These are phyloP conservation scores for Plagodis pulveraria DNA, from an alignment of 2,888 invertebrate species.

Conservation along the genomic window DNA sequence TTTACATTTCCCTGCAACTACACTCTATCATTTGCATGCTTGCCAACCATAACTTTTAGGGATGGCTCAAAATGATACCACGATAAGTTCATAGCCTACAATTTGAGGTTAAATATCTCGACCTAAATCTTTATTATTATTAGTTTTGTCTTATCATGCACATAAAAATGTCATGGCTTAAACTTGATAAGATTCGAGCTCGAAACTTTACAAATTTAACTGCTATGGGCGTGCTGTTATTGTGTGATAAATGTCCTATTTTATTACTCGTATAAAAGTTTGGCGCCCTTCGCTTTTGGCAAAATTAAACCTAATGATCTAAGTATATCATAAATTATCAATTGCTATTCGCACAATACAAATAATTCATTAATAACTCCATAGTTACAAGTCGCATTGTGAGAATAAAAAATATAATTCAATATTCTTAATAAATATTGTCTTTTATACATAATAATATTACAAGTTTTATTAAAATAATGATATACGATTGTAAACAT, in stretches of 20 bases:
- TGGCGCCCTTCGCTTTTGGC: no score
- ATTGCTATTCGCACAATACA: no score
- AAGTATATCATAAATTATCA: no score
- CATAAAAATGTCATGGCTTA: slow-evolving; percentile 14
- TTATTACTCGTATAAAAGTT: neutral
- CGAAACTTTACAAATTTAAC: slow-evolving; percentile 3
- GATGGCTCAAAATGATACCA: slow-evolving; percentile 13
- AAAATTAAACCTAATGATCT: no score
- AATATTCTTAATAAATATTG: no score
- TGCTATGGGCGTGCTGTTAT: neutral
- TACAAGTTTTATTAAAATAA: no score
- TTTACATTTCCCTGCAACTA: slow-evolving; percentile 19
- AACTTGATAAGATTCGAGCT: slow-evolving; percentile 5
- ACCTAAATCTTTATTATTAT: slow-evolving; percentile 21
- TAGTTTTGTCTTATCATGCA: slow-evolving; percentile 8
- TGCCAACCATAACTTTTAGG: slow-evolving; percentile 20
- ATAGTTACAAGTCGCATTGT: no score
- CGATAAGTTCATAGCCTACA: slow-evolving; percentile 10
- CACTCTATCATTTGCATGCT: slow-evolving; percentile 19
- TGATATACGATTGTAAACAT: no score
- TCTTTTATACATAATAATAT: no score
- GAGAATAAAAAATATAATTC: no score
- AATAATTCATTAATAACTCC: no score
- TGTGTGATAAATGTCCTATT: slow-evolving; percentile 4
- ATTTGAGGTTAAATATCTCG: slow-evolving; percentile 9